Conservation (phyloP, 2,888 invertebrate species). For the Acanthosepion lycidas region DNA sequence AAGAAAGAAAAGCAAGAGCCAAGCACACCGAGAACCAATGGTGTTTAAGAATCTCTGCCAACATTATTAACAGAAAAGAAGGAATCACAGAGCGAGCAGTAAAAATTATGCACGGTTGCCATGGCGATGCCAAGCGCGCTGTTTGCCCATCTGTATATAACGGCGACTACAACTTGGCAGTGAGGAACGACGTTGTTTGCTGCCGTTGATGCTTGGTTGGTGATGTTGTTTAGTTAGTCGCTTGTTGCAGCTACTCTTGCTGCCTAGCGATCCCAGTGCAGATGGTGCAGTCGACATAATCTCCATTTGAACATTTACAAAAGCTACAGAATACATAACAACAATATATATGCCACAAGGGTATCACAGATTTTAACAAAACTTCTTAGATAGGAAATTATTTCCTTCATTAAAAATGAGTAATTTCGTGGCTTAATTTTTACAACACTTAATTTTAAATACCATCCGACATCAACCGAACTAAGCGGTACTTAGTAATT, state of each 20-base stretch:
- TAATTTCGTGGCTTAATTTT: no score
- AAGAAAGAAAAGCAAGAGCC: neutral
- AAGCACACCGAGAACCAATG: neutral
- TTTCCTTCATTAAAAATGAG: no score
- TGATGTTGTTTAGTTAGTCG: slow-evolving; percentile 20
- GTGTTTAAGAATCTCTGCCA: neutral
- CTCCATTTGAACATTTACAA: no score
- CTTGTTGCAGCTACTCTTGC: neutral
- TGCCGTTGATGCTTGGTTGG: neutral
- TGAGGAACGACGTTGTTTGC: neutral
- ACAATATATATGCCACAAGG: no score
- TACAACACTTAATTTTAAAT: no score
- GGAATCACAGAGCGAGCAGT: neutral
- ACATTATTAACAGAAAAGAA: neutral
- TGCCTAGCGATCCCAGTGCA: neutral
- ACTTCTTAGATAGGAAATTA: no score
- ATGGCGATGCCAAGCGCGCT: neutral
- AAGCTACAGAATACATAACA: no score
- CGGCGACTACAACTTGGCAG: neutral
- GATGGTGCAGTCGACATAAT: no score
- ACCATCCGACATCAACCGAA: no score
- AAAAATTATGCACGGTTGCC: neutral
- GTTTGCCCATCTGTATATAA: neutral
- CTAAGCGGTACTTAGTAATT: no score
- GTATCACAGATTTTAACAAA: no score